A percentile compares a stretch with the other conserved stretches of the same genome.
Conservation (phyloP, 1,140 invertebrate species). For the Heliconius himera region DNA sequence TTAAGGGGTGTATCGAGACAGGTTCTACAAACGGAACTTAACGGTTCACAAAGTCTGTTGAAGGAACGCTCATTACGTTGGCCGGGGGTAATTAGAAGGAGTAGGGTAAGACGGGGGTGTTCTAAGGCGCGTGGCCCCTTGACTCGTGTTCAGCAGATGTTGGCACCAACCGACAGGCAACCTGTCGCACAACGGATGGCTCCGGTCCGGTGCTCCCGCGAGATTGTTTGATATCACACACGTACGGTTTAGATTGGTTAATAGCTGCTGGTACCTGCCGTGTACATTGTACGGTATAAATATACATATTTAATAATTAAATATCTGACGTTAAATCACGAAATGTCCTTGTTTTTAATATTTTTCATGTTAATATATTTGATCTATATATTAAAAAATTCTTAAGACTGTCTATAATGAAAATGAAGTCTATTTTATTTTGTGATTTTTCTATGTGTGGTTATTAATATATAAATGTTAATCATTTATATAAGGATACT, state of each 20-base stretch:
- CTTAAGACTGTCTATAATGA: too few species aligned
- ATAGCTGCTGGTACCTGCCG: slow-evolving; percentile 26
- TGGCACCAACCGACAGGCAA: slow-evolving; percentile 71
- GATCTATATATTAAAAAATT: too few species aligned
- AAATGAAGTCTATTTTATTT: neutral
- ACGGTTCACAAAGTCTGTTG: slow-evolving; percentile 73
- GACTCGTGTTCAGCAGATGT: slow-evolving; percentile 64
- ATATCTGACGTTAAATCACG: neutral
- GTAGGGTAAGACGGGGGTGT: slow-evolving; percentile 70
- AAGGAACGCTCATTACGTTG: slow-evolving; percentile 52
- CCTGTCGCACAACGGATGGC: slow-evolving; percentile 77
- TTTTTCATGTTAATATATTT: too few species aligned
- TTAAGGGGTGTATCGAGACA: slow-evolving; percentile 53
- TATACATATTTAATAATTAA: neutral
- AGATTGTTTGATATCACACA: slow-evolving; percentile 27
- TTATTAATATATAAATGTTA: too few species aligned
- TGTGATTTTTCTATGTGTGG: neutral
- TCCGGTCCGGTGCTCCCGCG: slow-evolving; percentile 63
- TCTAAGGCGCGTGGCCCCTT: slow-evolving; percentile 54
- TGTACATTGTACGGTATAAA: neutral
- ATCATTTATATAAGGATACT: too few species aligned
- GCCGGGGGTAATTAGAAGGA: slow-evolving; percentile 61
- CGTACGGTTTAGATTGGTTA: slow-evolving; percentile 33
- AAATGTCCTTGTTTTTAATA: too few species aligned
- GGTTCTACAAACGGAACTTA: slow-evolving; percentile 75